These are phyloP conservation scores for Caenorhabditis macrosperma DNA, from an alignment of 2,888 invertebrate species.

Conservation along the genomic window DNA sequence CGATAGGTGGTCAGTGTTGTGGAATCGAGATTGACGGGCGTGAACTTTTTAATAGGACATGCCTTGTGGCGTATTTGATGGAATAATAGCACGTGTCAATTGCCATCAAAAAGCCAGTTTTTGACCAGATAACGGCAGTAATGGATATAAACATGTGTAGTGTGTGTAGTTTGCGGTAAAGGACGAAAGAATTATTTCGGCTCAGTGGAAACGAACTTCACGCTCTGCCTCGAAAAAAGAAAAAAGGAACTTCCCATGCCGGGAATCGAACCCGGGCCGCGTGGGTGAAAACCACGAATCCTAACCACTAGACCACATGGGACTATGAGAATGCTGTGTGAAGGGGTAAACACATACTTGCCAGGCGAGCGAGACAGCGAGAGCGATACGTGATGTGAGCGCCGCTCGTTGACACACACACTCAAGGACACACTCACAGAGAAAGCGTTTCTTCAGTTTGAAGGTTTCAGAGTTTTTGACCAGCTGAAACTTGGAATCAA, in stretches of 20 bases:
- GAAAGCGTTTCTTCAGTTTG: too few relatives aligned
- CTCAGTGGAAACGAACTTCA: background rate
- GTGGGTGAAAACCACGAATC: conserved; percentile 79
- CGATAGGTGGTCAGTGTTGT: conserved; percentile 46
- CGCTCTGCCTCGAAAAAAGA: background rate
- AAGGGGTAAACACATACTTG: background rate
- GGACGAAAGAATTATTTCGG: background rate
- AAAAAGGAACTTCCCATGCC: conserved; percentile 74
- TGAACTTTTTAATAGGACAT: conserved; percentile 51
- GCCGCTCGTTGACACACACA: too few relatives aligned
- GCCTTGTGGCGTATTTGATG: background rate
- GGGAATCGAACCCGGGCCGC: conserved; percentile 79
- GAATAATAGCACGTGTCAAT: conserved; percentile 33
- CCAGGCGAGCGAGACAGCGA: background rate
- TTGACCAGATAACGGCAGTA: conserved; percentile 17
- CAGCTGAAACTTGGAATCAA: conserved; percentile 60
- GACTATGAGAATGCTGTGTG: conserved; percentile 31
- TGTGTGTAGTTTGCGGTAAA: conserved; percentile 12
- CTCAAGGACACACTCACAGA: too few relatives aligned
- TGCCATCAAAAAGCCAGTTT: conserved; percentile 6
- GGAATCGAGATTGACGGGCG: conserved; percentile 49
- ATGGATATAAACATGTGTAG: conserved; percentile 18
- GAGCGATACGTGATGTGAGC: too few relatives aligned
- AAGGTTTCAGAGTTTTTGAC: conserved; percentile 62
- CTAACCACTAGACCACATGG: conserved; percentile 78